A percentile compares a stretch with the other conserved stretches of the same genome.
These are phyloP conservation scores for Smithornis capensis DNA, from an alignment of 2,113 vertebrate species.

Conservation along the genomic window DNA sequence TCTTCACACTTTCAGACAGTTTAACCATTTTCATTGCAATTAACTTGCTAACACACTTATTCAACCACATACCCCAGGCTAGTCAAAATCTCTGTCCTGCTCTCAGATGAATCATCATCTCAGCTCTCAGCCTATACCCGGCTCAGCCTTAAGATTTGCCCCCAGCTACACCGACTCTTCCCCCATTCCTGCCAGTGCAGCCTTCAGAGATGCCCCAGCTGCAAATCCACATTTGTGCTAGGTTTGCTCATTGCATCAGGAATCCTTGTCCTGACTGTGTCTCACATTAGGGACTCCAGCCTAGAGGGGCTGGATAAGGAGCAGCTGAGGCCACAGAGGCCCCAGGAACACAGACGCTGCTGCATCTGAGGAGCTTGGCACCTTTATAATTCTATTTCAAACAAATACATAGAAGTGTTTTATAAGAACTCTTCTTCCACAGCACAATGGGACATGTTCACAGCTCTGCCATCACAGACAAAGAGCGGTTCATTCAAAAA, in stretches of 20 bases:
- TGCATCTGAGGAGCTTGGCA: background rate
- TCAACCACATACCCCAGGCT: background rate
- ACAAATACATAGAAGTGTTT: background rate
- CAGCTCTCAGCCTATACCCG: background rate
- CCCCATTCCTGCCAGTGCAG: background rate
- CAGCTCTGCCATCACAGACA: background rate
- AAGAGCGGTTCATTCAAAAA: background rate
- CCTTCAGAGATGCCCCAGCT: background rate
- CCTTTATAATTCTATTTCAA: background rate
- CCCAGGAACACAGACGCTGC: accelerated
- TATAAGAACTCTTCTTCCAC: background rate
- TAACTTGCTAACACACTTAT: background rate
- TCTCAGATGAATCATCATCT: background rate
- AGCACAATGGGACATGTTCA: background rate
- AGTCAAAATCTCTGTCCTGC: background rate
- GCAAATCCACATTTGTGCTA: background rate
- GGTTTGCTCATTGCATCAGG: background rate
- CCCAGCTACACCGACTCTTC: background rate
- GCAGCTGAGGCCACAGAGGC: background rate
- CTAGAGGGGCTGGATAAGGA: accelerated
- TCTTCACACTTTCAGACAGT: background rate
- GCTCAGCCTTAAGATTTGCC: background rate
- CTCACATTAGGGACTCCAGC: background rate
- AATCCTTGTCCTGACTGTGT: accelerated
- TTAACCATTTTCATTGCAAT: background rate